phyloP scores from a whole-genome alignment of 2,113 vertebrate species.

The Numida meleagris region DNA sequence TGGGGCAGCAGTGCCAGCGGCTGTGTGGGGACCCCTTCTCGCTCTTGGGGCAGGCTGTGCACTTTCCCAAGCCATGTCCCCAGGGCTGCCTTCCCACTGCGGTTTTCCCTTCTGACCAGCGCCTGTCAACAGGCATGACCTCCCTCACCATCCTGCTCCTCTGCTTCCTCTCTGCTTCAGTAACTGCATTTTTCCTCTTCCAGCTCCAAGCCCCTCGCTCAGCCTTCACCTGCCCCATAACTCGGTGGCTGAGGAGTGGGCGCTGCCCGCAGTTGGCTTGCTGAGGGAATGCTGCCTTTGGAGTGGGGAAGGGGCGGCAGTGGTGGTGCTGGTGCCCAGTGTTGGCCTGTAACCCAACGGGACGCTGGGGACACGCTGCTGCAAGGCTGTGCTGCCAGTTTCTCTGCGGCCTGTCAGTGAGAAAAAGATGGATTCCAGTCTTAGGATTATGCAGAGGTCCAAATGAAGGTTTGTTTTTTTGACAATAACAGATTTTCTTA shows the following conservation, averaged over 20 bases:
- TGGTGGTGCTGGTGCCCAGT: background rate
- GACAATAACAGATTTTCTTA: background rate
- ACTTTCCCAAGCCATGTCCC: background rate
- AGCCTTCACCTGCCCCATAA: background rate
- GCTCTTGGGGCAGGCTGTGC: background rate
- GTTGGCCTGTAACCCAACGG: background rate
- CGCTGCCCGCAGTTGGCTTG: background rate
- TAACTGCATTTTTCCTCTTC: background rate
- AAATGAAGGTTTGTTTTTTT: background rate
- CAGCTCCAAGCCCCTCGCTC: rapidly evolving
- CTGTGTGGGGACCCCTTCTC: background rate
- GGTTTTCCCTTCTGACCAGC: background rate
- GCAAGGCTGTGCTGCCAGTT: background rate
- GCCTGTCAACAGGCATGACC: background rate
- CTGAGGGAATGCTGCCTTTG: background rate
- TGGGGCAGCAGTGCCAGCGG: background rate
- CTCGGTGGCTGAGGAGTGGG: background rate
- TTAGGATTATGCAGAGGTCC: background rate
- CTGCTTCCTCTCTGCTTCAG: background rate
- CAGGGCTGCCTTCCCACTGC: background rate
- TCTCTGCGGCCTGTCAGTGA: background rate
- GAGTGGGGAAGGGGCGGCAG: background rate
- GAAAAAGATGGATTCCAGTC: background rate
- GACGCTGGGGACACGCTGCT: background rate
- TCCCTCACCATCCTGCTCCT: background rate